Percentiles rank a stretch among this genome's conserved stretches.
These are phyloP conservation scores for Cranoglanis bouderius DNA, from an alignment of 2,113 vertebrate genomes.

Conservation along the genomic window DNA sequence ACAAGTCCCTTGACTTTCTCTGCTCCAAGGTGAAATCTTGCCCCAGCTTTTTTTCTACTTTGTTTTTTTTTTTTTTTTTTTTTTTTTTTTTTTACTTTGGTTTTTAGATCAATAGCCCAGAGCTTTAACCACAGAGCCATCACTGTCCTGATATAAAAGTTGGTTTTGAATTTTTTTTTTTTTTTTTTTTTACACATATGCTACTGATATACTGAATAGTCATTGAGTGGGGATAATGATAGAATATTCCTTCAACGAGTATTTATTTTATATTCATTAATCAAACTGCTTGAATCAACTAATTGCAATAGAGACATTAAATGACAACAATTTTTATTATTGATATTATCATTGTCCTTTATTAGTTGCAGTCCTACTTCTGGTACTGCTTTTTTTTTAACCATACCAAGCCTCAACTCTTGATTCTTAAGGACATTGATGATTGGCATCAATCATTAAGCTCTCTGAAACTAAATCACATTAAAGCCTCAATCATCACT, in stretches of 20 bases:
- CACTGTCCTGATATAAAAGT: background rate
- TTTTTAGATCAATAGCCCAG: background rate
- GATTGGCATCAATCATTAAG: background rate
- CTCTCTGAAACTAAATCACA: background rate
- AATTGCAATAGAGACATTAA: background rate
- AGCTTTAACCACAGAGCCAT: background rate
- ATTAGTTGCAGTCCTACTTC: background rate
- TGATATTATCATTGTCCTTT: background rate
- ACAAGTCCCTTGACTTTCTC: background rate
- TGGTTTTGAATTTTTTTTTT: too few species aligned
- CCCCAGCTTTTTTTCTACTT: background rate
- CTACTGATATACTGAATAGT: background rate
- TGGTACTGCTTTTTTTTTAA: background rate
- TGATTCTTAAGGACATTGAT: background rate
- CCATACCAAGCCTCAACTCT: background rate
- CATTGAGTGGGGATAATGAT: background rate
- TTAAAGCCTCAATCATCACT: slow-evolving; percentile 15
- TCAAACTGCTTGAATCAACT: background rate
- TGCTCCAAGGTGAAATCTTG: background rate
- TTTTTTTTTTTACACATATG: background rate
- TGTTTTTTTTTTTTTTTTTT: too few species aligned
- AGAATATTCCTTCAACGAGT: background rate
- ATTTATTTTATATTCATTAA: background rate
- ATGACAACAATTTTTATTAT: background rate
- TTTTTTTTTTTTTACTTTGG: too few species aligned